Evolutionary conservation across 1,140 invertebrate genomes (phyloP), one percentile per base, ranked within the genome.

Genomic region (Chionoecetes opilio): DNA sequence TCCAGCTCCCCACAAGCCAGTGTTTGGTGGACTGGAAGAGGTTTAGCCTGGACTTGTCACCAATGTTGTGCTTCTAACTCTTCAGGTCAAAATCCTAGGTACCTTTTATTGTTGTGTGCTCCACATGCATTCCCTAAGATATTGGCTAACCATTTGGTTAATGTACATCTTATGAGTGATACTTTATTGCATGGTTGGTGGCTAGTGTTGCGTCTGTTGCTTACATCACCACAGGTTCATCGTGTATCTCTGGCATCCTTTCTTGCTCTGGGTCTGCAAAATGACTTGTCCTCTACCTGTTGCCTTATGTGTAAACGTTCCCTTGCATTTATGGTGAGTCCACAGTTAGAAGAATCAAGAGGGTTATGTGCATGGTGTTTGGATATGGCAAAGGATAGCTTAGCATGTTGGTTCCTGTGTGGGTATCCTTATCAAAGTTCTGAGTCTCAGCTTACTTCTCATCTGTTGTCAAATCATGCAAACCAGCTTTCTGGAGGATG

Each of bases 1-100:
- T 93, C 91, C 41, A 38, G 85, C 82, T 92, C 93, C 37, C 95
- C 91, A 75, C 96, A 96, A 82, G 91, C 95, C n/a, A 94, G 41
- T 31, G 93, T 95, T 0, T 96, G 96, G 96, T 96, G 96, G 96
- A 96, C 96, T 31, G 96, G 96, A 11, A 85, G 93, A 85, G 93
- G 94, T 26, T 53, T 96, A 63, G 93, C 96, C 35, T 96, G 94
- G 94, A 94, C 94, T 29, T 96, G 96, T 63, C 96, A 94, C 34
- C 91, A 94, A 82, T 96, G 96, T 87, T 92, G 38, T 84, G 34
- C 89, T 37, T 29, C 86, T 32, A 41, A 35, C 21, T 32, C 84
- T 14, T n/a, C 26, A 11, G 31, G 26, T 63, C 94, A 93, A 38
- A 95, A 93, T 41, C 37, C 53, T 32, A 75, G 32, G n/a, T 89